Base-by-base conservation (phyloP, 2,888 invertebrate genomes). In the Gibbula magus region DNA sequence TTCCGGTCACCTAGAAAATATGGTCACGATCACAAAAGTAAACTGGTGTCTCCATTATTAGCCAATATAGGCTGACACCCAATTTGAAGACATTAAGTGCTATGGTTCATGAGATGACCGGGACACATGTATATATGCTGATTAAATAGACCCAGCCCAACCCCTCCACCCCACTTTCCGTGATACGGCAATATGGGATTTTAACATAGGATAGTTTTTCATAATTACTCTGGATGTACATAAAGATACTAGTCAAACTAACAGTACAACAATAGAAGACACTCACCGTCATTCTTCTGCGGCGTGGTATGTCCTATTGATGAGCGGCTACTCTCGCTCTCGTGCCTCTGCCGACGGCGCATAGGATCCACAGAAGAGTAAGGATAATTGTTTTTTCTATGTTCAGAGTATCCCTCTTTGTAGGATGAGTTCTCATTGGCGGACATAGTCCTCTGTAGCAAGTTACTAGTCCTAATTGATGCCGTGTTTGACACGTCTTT, bases 261-360 rank as follows among this genome's bases (percentile, higher is more conserved):
- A n/a, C 18, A 22, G 3, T 20, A 53, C n/a, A 75, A n/a, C 29
- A 39, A 25, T 13, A 52, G 22, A 53, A 20, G 67, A 32, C 32
- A 80, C 80, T 83, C 78, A 82, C 83, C 82, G 54, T 81, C 77
- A 53, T 75, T 78, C 73, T 75, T 78, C 32, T 80, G 78, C 13
- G 80, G 67, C 18, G 54, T 76, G 1, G 79, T 35, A 45, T 76
- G 80, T 25, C 81, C 79, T 73, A 78, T 22, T 52, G 75, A 53
- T 45, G 83, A 79, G 52, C 83, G 83, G 81, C 84, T 87, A 73
- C 83, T 84, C 45, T 89, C 88, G 83, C 87, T 88, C 74, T 88
- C 86, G 18, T 85, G 82, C 32, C 88, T 82, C 67, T 82, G 80
- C 39, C 87, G 79, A 77, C 83, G 86, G 79, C 84, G 84, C 66